A percentile compares a stretch with the other conserved stretches of the same genome.
Evolutionary conservation across 2,113 vertebrate genomes (phyloP).

Genomic region (Siniperca chuatsi): DNA sequence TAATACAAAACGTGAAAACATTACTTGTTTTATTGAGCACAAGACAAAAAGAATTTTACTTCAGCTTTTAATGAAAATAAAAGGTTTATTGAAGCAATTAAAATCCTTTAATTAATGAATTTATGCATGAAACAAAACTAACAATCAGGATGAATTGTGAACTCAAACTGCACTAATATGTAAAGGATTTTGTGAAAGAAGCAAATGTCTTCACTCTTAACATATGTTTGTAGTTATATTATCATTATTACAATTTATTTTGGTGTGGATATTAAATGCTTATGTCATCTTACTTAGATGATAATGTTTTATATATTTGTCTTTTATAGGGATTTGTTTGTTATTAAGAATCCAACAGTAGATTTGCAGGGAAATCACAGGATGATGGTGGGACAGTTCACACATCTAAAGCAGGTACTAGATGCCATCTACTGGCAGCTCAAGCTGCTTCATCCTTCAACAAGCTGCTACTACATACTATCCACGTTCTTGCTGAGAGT

Average conservation of each 20-base stretch:
- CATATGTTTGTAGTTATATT: slow-evolving; percentile 1
- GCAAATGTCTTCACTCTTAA: neutral
- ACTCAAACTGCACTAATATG: neutral
- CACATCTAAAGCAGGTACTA: slow-evolving; percentile 71
- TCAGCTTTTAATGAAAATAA: neutral
- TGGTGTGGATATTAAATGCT: neutral
- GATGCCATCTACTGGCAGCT: slow-evolving; percentile 82
- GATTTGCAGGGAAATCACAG: slow-evolving; percentile 17
- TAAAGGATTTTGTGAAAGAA: neutral
- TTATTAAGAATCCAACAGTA: slow-evolving; percentile 17
- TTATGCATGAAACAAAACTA: neutral
- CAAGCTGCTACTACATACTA: neutral
- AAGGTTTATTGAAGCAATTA: neutral
- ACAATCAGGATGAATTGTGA: neutral
- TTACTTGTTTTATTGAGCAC: neutral
- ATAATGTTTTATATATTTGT: slow-evolving; percentile 10
- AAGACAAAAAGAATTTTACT: neutral
- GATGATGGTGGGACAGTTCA: neutral
- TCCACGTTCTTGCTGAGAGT: neutral
- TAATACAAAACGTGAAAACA: neutral
- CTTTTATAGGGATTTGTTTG: slow-evolving; percentile 15
- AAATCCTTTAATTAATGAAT: neutral
- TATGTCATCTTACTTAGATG: neutral
- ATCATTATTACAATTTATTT: slow-evolving; percentile 10
- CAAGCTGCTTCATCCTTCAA: neutral